A percentile compares a stretch with the other conserved stretches of the same genome.
These are phyloP conservation scores for Osmoderma eremita DNA, from an alignment of 2,888 invertebrate genomes.

Conservation along the genomic window DNA sequence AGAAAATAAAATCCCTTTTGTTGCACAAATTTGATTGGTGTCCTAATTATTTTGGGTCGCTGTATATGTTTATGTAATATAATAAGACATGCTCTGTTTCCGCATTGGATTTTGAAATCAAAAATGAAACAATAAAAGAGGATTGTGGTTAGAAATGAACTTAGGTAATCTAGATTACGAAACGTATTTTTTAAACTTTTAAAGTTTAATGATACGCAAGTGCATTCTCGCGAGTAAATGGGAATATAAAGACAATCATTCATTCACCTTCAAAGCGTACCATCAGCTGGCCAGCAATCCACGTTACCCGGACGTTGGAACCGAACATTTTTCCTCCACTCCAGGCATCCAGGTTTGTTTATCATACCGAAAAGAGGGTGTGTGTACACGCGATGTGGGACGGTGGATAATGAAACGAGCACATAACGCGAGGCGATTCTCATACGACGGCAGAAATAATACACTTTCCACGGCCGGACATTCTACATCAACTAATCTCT, in stretches of 20 bases:
- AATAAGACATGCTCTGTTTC: no score
- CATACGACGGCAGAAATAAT: background rate
- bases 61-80: no score
- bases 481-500: slow-evolving; percentile 29
- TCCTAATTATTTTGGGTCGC: no score
- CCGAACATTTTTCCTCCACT: slow-evolving; percentile 1
- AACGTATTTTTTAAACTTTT: no score
- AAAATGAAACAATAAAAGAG: no score
- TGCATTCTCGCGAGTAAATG: background rate
- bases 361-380: slow-evolving; percentile 19
- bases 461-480: slow-evolving; percentile 19
- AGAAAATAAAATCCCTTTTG: no score
- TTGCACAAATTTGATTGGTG: no score
- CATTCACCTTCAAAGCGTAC: slow-evolving; percentile 24
- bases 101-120: no score
- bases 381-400: background rate
- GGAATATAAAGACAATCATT: background rate
- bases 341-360: slow-evolving; percentile 17
- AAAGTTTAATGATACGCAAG: background rate
- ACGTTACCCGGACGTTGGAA: background rate
- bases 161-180: no score
- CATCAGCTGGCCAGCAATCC: slow-evolving; percentile 14
- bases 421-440: slow-evolving; percentile 26
- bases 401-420: slow-evolving; percentile 17
- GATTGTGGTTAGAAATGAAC: no score